Conservation (phyloP, 2,888 invertebrate species). For the Caprella mutica region DNA sequence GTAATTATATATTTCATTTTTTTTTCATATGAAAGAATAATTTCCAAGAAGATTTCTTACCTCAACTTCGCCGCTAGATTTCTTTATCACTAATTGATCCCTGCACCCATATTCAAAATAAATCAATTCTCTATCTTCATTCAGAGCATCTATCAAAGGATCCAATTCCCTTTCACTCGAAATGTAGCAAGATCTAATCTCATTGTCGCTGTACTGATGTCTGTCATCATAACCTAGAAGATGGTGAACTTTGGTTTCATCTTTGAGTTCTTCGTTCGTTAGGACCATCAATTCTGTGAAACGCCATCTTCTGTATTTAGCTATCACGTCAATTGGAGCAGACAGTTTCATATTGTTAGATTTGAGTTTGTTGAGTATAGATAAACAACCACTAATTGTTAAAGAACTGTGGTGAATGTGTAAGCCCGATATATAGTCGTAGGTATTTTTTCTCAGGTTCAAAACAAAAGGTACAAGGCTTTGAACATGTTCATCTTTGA, state of each 20-base stretch:
- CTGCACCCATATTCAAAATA: conserved; percentile 20
- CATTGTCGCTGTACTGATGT: conserved; percentile 31
- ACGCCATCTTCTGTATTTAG: conserved; percentile 21
- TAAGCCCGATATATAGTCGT: conserved; percentile 18
- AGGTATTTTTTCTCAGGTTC: conserved; percentile 5
- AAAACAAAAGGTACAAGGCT: conserved; percentile 9
- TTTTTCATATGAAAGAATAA: too few relatives aligned
- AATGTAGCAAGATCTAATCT: conserved; percentile 13
- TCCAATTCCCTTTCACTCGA: conserved; percentile 8
- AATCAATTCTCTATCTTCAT: conserved; percentile 2
- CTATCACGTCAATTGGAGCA: conserved; percentile 7
- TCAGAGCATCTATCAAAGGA: conserved; percentile 7
- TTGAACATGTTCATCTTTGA: conserved; percentile 14
- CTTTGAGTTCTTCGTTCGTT: not conserved
- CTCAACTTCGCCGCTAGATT: conserved; percentile 8
- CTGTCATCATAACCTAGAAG: conserved; percentile 28
- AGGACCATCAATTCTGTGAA: conserved; percentile 9
- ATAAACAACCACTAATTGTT: conserved; percentile 10
- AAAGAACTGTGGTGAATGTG: conserved; percentile 17
- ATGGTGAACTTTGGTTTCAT: conserved; percentile 12
- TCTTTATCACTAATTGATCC: conserved; percentile 18
- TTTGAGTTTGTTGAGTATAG: conserved; percentile 14
- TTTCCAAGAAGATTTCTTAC: conserved; percentile 5
- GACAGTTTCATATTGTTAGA: conserved; percentile 10
- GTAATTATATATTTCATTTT: too few relatives aligned